Conservation (phyloP, 2,797 vertebrate species). For the Morus bassanus region DNA sequence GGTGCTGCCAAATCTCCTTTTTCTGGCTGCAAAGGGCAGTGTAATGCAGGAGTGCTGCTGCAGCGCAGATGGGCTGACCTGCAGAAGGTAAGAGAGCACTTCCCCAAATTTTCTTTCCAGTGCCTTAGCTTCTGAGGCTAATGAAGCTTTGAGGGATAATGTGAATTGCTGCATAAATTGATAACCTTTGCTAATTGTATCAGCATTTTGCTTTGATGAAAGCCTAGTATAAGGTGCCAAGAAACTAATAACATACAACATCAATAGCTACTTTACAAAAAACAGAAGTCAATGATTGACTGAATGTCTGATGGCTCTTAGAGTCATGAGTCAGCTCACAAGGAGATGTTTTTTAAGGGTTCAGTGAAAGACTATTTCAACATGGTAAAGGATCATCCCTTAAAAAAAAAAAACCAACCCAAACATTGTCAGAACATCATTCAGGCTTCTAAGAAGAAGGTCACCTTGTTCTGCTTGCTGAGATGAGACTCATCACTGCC, state of each 20-base stretch:
- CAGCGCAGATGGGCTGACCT: slow-evolving; percentile 20
- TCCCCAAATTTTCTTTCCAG: neutral
- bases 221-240: slow-evolving; percentile 14
- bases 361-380: neutral
- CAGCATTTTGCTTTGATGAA: slow-evolving; percentile 47
- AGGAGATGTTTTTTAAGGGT: neutral
- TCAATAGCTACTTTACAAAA: slow-evolving; percentile 10
- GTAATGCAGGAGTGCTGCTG: rapidly evolving
- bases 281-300: neutral
- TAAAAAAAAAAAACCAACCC: neutral
- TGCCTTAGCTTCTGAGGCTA: slow-evolving; percentile 45
- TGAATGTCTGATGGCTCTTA: neutral
- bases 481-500: neutral
- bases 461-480: neutral
- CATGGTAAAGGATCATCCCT: neutral
- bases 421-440: neutral
- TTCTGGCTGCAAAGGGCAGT: neutral
- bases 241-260: slow-evolving; percentile 18
- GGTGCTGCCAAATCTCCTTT: neutral
- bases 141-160: slow-evolving; percentile 59
- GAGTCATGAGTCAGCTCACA: neutral
- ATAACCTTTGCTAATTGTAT: slow-evolving; percentile 65
- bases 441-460: neutral
- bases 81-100: slow-evolving; percentile 1
- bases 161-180: slow-evolving; percentile 46